A percentile compares a stretch with the other conserved stretches of the same genome.
Evolutionary conservation across 2,888 invertebrate genomes (phyloP).

Genomic region (Tetragonula carbonaria): DNA sequence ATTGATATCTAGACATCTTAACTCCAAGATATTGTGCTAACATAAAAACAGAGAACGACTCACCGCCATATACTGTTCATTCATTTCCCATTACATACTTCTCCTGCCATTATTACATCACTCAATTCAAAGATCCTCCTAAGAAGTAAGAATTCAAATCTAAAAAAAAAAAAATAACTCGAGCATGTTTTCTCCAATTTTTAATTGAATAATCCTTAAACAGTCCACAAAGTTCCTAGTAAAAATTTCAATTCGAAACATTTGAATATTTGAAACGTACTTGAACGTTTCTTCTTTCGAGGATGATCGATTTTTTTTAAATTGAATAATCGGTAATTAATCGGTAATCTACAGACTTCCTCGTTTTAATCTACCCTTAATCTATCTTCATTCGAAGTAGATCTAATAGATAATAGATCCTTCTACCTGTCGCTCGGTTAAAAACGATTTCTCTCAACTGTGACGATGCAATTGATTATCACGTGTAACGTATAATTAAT

Average conservation of each 20-base stretch:
- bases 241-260: background rate
- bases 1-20: slow-evolving; percentile 34
- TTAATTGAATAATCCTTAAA: too few species aligned
- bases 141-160: background rate
- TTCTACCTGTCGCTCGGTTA: background rate
- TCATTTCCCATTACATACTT: background rate
- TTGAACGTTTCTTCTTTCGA: background rate
- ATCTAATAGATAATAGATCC: background rate
- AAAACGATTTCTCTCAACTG: background rate
- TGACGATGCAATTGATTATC: background rate
- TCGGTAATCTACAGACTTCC: background rate
- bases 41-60: slow-evolving; percentile 10
- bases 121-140: background rate
- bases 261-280: background rate
- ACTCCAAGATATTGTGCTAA: slow-evolving; percentile 29
- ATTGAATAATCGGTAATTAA: background rate
- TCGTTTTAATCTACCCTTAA: background rate
- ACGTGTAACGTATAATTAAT: background rate
- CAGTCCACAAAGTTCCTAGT: too few species aligned
- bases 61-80: background rate
- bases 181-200: too few species aligned
- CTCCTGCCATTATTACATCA: background rate
- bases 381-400: background rate
- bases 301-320: background rate
- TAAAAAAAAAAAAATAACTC: background rate